phyloP scores from a whole-genome alignment of 2,113 vertebrate species.

The Paramisgurnus dabryanus region DNA sequence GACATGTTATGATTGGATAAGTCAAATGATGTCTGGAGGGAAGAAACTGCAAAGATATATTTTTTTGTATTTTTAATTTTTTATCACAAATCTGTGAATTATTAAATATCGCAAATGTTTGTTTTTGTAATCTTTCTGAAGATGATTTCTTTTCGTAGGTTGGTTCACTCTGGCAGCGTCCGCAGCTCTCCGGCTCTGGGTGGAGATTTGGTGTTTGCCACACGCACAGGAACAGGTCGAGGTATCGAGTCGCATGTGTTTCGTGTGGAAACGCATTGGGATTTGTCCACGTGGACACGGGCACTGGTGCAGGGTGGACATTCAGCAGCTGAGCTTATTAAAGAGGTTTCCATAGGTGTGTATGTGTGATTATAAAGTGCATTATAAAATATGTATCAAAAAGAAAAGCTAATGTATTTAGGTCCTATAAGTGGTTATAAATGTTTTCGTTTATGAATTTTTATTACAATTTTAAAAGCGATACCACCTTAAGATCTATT shows the following conservation, averaged over 20 bases:
- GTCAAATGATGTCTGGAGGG: no score
- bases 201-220: conserved; percentile 88
- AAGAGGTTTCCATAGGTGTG: conserved; percentile 87
- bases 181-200: conserved; percentile 82
- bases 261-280: conserved; percentile 92
- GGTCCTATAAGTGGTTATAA: no score
- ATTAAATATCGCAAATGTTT: no score
- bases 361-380: background rate
- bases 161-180: conserved; percentile 88
- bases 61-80: no score
- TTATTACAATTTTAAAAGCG: no score
- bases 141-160: conserved; percentile 64
- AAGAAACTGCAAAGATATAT: no score
- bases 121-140: background rate
- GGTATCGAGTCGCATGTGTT: conserved; percentile 93
- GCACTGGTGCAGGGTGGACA: conserved; percentile 91
- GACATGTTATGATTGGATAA: no score
- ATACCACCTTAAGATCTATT: no score
- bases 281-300: conserved; percentile 91
- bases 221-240: conserved; percentile 87
- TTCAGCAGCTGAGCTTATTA: conserved; percentile 84
- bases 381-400: no score
- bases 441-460: no score
- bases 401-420: no score
- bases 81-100: no score